Percentiles rank a stretch among this genome's conserved stretches.
These are phyloP conservation scores for Portunus trituberculatus DNA, from an alignment of 1,140 invertebrate genomes.

Conservation along the genomic window DNA sequence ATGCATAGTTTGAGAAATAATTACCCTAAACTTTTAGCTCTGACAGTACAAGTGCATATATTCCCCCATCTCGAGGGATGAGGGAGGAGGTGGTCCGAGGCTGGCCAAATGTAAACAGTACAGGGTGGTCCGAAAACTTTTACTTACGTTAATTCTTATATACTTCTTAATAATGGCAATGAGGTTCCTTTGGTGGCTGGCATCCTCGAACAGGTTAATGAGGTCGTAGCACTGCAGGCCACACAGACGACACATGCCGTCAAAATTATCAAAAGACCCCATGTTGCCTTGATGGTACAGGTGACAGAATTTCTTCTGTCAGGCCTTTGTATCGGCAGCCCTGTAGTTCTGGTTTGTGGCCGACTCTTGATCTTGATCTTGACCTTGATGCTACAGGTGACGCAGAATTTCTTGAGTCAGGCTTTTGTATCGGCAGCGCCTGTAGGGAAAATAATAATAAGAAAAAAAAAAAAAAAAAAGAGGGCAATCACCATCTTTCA, in stretches of 20 bases:
- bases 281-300: slow-evolving; percentile 26
- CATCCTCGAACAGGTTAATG: slow-evolving; percentile 53
- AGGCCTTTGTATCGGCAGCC: too few relatives aligned
- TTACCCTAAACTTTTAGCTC: too few relatives aligned
- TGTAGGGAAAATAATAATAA: too few relatives aligned
- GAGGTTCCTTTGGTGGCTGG: slow-evolving; percentile 19
- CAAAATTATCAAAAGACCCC: slow-evolving; percentile 53
- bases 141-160: slow-evolving; percentile 44
- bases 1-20: too few relatives aligned
- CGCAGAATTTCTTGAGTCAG: too few relatives aligned
- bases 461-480: too few relatives aligned
- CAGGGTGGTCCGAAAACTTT: slow-evolving; percentile 61
- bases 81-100: background rate
- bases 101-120: background rate
- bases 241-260: slow-evolving; percentile 55
- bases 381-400: too few relatives aligned
- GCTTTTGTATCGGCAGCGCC: too few relatives aligned
- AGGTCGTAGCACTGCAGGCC: slow-evolving; percentile 62
- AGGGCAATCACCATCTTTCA: too few relatives aligned
- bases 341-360: too few relatives aligned
- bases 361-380: too few relatives aligned
- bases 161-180: slow-evolving; percentile 58
- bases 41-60: background rate
- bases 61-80: background rate
- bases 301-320: too few relatives aligned